These are phyloP conservation scores for Rhodeus uyekii DNA, from an alignment of 2,797 vertebrate genomes.

Conservation along the genomic window DNA sequence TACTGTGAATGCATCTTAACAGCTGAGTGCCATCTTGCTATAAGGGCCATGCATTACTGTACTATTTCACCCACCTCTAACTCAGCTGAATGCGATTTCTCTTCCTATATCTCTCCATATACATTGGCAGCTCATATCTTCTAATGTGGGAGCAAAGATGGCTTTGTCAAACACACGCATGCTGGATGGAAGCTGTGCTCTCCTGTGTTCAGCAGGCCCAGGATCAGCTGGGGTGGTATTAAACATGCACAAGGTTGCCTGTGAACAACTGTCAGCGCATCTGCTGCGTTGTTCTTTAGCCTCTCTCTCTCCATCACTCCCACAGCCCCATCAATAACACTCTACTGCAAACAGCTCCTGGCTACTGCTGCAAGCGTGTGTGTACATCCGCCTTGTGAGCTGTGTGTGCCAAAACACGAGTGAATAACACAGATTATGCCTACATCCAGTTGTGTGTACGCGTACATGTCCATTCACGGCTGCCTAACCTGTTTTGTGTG, in stretches of 20 bases:
- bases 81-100: not conserved
- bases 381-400: slow-evolving; percentile 28
- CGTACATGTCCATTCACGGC: slow-evolving; percentile 2
- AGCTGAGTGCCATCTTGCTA: not conserved
- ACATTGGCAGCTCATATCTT: not conserved
- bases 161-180: slow-evolving; percentile 31
- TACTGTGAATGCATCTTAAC: not conserved
- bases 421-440: slow-evolving; percentile 37
- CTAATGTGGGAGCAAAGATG: slow-evolving; percentile 25
- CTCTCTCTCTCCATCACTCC: slow-evolving; percentile 49
- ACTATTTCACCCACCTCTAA: slow-evolving; percentile 10
- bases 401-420: slow-evolving; percentile 41
- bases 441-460: slow-evolving; percentile 16
- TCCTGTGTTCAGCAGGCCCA: slow-evolving; percentile 33
- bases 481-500: slow-evolving; percentile 16
- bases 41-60: not conserved
- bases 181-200: not conserved
- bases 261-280: slow-evolving; percentile 58
- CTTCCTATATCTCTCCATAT: not conserved
- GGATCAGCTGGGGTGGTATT: slow-evolving; percentile 53
- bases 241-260: slow-evolving; percentile 53
- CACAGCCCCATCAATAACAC: slow-evolving; percentile 59
- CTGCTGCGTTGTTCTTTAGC: slow-evolving; percentile 47
- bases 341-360: slow-evolving; percentile 48
- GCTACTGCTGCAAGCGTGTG: slow-evolving; percentile 29